Evolutionary conservation across 2,113 vertebrate species (phyloP).

Genomic region (Cariama cristata): DNA sequence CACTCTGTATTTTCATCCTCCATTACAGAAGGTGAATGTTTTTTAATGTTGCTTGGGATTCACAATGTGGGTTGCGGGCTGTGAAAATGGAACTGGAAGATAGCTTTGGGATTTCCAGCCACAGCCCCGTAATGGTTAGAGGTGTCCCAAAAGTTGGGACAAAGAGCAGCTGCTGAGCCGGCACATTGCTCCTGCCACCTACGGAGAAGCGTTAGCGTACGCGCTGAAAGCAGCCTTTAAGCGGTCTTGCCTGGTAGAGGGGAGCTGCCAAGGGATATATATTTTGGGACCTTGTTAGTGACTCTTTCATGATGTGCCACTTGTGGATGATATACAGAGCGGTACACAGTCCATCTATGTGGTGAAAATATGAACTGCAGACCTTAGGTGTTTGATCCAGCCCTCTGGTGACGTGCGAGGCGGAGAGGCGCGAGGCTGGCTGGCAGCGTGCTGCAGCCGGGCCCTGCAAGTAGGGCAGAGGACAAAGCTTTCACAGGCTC

Average conservation of each 20-base stretch:
- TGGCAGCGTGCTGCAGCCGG: not conserved
- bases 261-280: not conserved
- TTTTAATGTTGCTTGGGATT: not conserved
- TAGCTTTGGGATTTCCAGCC: not conserved
- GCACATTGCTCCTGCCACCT: not conserved
- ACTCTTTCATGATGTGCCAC: not conserved
- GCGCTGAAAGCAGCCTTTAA: not conserved
- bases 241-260: not conserved
- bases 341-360: not conserved
- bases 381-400: not conserved
- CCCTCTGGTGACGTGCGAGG: accelerated
- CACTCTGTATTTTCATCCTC: not conserved
- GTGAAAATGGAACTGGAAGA: not conserved
- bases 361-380: not conserved
- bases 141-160: not conserved
- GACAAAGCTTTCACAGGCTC: not conserved
- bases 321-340: not conserved
- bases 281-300: not conserved
- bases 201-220: not conserved
- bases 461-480: not conserved
- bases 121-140: not conserved
- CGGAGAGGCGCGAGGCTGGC: accelerated
- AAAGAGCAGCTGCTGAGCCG: slow-evolving; percentile 1
- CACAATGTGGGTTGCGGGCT: not conserved
- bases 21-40: not conserved